Evolutionary conservation across 2,888 invertebrate species (phyloP).

Genomic region (Drosophila borealis): DNA sequence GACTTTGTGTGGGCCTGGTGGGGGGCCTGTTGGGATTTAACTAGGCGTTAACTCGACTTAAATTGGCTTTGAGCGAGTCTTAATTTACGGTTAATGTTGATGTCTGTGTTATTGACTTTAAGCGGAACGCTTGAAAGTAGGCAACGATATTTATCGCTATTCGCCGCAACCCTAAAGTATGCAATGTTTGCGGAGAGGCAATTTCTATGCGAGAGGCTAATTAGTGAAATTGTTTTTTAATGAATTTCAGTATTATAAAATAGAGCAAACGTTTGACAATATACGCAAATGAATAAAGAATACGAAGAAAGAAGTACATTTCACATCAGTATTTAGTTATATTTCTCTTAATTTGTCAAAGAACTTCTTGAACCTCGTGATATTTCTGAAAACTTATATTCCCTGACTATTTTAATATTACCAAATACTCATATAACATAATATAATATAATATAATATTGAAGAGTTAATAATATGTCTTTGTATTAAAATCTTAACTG

Average conservation of each 20-base stretch:
- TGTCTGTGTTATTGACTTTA: conserved; percentile 40
- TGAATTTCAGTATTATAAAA: background rate
- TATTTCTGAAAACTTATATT: no score
- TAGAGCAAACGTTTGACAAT: background rate
- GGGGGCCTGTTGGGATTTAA: conserved; percentile 30
- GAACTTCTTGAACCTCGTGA: no score
- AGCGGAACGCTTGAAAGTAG: conserved; percentile 24
- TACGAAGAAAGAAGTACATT: background rate
- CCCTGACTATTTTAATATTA: no score
- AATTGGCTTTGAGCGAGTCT: conserved; percentile 44
- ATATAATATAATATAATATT: no score
- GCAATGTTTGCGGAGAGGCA: conserved; percentile 12
- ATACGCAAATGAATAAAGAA: background rate
- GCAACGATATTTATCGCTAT: conserved; percentile 25
- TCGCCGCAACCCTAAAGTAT: conserved; percentile 27
- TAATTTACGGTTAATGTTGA: conserved; percentile 64
- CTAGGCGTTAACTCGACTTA: conserved; percentile 59
- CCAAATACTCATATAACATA: no score
- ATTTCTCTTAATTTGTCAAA: no score
- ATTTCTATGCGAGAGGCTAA: background rate
- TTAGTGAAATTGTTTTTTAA: background rate
- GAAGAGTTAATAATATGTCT: no score
- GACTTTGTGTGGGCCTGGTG: conserved; percentile 1
- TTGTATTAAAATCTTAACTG: no score
- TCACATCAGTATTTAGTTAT: no score